These are phyloP conservation scores for Phenganax subtilis DNA, from an alignment of 92 coral and sea anemone genomes.

Conservation along the genomic window DNA sequence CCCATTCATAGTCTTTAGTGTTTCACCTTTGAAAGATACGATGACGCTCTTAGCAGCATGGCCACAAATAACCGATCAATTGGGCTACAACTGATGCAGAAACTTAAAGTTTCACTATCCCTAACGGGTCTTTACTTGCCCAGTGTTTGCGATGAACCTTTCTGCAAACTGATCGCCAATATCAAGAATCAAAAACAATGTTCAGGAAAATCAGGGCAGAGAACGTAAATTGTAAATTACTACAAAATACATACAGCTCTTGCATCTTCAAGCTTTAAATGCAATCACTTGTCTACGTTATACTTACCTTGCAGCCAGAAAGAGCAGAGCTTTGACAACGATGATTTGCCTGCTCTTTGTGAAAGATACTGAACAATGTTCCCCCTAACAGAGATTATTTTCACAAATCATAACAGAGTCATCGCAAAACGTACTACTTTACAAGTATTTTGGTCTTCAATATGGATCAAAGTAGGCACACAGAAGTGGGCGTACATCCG, in stretches of 20 bases:
- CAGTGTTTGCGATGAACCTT: conserved; percentile 12
- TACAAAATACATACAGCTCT: not conserved
- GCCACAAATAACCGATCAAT: conserved; percentile 30
- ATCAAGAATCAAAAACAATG: no score
- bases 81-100: conserved; percentile 34
- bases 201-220: not conserved
- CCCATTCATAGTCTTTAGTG: conserved; percentile 43
- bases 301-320: conserved; percentile 8
- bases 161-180: not conserved
- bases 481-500: conserved; percentile 27
- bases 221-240: conserved; percentile 4
- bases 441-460: conserved; percentile 23
- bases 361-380: conserved; percentile 30
- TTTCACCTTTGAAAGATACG: conserved; percentile 25
- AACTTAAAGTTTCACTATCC: conserved; percentile 1
- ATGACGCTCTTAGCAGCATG: conserved; percentile 14
- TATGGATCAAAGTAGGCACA: conserved; percentile 28
- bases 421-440: not conserved
- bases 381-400: not conserved
- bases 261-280: not conserved
- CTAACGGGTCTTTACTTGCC: not conserved
- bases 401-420: conserved; percentile 10
- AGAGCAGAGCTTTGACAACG: conserved; percentile 31
- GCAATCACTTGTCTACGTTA: conserved; percentile 10
- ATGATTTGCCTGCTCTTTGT: conserved; percentile 18